These are phyloP conservation scores for Conus canariensis DNA, from an alignment of 2,888 invertebrate genomes.

Conservation along the genomic window DNA sequence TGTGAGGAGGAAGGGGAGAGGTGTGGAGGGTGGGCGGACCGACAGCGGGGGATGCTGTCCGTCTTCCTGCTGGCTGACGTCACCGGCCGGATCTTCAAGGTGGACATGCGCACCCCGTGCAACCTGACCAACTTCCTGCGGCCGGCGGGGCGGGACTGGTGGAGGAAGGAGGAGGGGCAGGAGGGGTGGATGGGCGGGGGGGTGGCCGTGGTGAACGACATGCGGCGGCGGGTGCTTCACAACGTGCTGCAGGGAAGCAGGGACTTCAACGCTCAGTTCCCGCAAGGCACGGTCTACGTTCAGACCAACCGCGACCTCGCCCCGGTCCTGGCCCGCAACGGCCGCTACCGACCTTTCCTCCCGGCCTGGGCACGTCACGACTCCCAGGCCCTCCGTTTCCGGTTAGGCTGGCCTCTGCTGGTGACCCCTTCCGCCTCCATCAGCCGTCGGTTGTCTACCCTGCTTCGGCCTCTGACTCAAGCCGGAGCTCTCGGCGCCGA, in stretches of 20 bases:
- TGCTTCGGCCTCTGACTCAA: conserved; percentile 27
- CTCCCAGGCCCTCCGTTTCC: conserved; percentile 33
- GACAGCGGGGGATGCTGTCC: conserved; percentile 52
- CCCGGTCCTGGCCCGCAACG: conserved; percentile 30
- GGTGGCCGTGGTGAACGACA: conserved; percentile 16
- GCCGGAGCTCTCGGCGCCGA: too few species aligned
- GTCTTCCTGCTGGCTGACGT: conserved; percentile 50
- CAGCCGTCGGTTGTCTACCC: conserved; percentile 9
- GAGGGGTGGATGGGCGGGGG: not conserved
- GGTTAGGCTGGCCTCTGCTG: conserved; percentile 44
- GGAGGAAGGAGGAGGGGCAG: not conserved
- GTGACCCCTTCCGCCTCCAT: conserved; percentile 43
- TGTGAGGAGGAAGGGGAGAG: conserved; percentile 40
- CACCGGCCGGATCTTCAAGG: conserved; percentile 48
- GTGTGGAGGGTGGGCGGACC: conserved; percentile 56
- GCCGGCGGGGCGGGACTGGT: conserved; percentile 28
- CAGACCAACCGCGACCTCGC: conserved; percentile 51
- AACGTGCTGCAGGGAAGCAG: not conserved
- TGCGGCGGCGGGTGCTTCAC: not conserved
- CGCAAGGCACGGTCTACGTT: conserved; percentile 47
- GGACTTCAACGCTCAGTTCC: conserved; percentile 44
- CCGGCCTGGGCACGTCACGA: conserved; percentile 32
- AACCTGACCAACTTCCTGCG: conserved; percentile 48
- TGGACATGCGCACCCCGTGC: conserved; percentile 54
- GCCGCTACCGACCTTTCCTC: conserved; percentile 36